Evolutionary conservation across 2,888 invertebrate genomes (phyloP), one percentile per base, ranked within the genome.

Genomic region (Callyntrura sp.): DNA sequence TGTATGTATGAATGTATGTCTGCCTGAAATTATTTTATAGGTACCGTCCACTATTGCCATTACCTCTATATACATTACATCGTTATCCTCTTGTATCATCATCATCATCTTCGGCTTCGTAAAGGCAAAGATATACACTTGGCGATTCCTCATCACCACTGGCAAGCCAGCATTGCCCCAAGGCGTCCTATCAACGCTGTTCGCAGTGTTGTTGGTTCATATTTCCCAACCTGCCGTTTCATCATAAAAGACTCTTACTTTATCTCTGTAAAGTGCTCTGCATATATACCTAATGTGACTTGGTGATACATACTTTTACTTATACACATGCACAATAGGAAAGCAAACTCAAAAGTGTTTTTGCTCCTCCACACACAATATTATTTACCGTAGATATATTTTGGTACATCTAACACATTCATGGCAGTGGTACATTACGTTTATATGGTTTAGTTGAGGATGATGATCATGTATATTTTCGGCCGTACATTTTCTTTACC

Each of bases 171-270:
- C 28, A 55, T 55, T 57, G 57, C 78, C 78, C 57, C 78, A 79
- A 79, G 78, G 78, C 78, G 78, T 57, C 78, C 78, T 79, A 79
- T 57, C 78, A 79, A 57, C 20, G 48, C 70, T 70, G 57, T 17
- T 23, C 17, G 43, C 6, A 28, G 11, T 65, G 28, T 35, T 65
- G 9, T 25, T 65, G 57, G 28, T 57, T 79, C 57, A 9, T 51
- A 79, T 79, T 57, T 57, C 78, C 57, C 57, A 79, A 76, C 78
- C 78, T 55, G 28, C 78, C 78, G 78, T 78, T 78, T 78, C 55
- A 43, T 68, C 35, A 35, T 35, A 35, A 35, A 35, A 35, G 35
- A 35, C 35, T 35, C n/a, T n/a, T n/a, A n/a, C n/a, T n/a, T n/a
- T n/a, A n/a, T n/a, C n/a, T 35, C 35, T 35, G 2, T 6, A 35